phyloP scores from a whole-genome alignment of 2,888 invertebrate genomes.

The Lasioglossum figueresi region DNA sequence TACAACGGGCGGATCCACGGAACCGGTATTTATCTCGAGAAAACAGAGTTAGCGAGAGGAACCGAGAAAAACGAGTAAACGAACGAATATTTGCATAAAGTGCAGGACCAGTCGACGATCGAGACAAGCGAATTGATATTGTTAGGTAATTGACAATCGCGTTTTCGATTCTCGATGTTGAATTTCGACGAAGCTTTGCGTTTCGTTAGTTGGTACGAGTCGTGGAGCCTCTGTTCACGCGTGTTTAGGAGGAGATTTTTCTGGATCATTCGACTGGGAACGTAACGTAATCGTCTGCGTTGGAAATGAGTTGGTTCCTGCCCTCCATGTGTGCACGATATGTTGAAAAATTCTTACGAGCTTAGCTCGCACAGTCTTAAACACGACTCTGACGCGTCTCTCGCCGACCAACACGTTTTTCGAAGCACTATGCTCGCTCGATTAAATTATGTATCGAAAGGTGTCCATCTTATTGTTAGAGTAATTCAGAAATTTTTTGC shows the following conservation, averaged over 20 bases:
- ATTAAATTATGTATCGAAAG: neutral
- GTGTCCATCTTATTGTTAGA: no score
- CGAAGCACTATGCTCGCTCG: neutral
- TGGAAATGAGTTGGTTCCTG: slow-evolving; percentile 36
- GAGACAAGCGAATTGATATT: neutral
- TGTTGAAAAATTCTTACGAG: slow-evolving; percentile 28
- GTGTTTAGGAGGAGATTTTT: neutral
- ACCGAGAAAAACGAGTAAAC: slow-evolving; percentile 15
- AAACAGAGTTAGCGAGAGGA: slow-evolving; percentile 33
- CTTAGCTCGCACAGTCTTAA: neutral
- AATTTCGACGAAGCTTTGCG: neutral
- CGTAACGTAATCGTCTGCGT: neutral
- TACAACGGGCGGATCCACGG: neutral
- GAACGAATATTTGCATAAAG: neutral
- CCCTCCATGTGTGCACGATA: slow-evolving; percentile 46
- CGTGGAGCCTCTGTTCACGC: neutral
- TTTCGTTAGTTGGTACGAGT: neutral
- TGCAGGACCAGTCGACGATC: neutral
- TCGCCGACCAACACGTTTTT: neutral
- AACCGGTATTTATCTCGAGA: slow-evolving; percentile 17
- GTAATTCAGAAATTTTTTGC: no score
- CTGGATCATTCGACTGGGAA: slow-evolving; percentile 14
- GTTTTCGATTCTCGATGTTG: neutral
- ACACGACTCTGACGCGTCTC: neutral
- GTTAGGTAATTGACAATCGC: neutral